A percentile compares a stretch with the other conserved stretches of the same genome.
These are phyloP conservation scores for Bufotes viridis DNA, from an alignment of 2,797 vertebrate genomes.

Conservation along the genomic window DNA sequence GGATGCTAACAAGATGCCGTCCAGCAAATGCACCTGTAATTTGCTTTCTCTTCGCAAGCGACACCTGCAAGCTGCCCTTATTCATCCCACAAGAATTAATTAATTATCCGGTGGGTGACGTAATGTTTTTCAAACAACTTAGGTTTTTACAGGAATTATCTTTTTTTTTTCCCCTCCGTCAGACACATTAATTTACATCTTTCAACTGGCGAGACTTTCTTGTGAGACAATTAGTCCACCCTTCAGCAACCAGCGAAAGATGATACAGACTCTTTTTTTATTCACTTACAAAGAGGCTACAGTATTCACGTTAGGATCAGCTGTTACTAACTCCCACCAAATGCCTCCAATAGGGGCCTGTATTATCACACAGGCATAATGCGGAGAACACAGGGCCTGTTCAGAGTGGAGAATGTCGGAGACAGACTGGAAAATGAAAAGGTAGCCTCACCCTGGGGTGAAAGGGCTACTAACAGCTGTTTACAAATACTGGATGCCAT, in stretches of 20 bases:
- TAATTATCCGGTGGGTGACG: slow-evolving; percentile 6
- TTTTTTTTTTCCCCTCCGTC: slow-evolving; percentile 5
- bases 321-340: slow-evolving; percentile 40
- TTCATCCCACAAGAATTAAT: neutral
- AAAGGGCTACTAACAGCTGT: neutral
- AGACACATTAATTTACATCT: slow-evolving; percentile 56
- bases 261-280: slow-evolving; percentile 44
- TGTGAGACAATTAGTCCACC: slow-evolving; percentile 55
- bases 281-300: slow-evolving; percentile 48
- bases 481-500: slow-evolving; percentile 19
- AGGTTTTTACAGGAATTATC: slow-evolving; percentile 44
- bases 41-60: neutral
- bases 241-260: slow-evolving; percentile 39
- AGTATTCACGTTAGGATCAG: slow-evolving; percentile 49
- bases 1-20: neutral
- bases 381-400: slow-evolving; percentile 32
- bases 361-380: slow-evolving; percentile 50
- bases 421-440: slow-evolving; percentile 35
- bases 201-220: slow-evolving; percentile 48
- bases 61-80: slow-evolving; percentile 8
- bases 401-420: neutral
- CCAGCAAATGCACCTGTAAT: slow-evolving; percentile 8
- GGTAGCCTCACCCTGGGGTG: slow-evolving; percentile 32
- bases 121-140: slow-evolving; percentile 45
- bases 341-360: slow-evolving; percentile 38